Evolutionary conservation across 2,113 vertebrate genomes (phyloP), one percentile per base, ranked within the genome.

Genomic region (Callaeas wilsoni): DNA sequence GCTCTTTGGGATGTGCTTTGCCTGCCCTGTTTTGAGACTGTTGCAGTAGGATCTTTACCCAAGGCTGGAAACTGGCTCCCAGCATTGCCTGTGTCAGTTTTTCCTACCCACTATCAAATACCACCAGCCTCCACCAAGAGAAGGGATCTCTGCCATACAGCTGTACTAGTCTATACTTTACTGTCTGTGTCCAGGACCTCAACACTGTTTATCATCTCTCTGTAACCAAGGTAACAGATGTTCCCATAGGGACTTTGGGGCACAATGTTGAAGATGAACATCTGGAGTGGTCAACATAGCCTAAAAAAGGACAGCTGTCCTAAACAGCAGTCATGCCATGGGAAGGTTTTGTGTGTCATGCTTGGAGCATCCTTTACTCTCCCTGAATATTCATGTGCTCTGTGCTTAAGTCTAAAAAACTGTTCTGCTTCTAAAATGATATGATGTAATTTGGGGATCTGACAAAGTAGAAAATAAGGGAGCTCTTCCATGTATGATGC

Each of bases 71-170:
- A 87, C 19, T 83, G 82, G 44, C 85, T 94, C 64, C 69, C 73
- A 95, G 60, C 64, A 78, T 68, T 75, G 83, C 64, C 33, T 91
- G 55, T 80, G 83, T 95, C 93, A 96, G 56, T 95, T 96, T 97
- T 96, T 96, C 96, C 94, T 94, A 96, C 88, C 96, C 90, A 93
- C 68, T 94, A 89, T 64, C 92, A 92, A 93, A 96, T 92, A 90
- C 62, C 86, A 92, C 68, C 56, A 39, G 62, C 11, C 79, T 87
- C 76, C 53, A 77, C 60, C 57, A 81, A 90, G 60, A 88, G 59
- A 67, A 77, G 57, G 79, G 75, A 60, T 49, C 44, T 86, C 64
- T 71, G 76, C 52, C 60, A 9, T 37, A 17, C 26, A 91, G 47
- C 68, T 84, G 32, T 56, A 69, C 39, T 26, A 84, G 68, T 85